Conservation (phyloP, 1,140 invertebrate genomes). For the Platyscapa corneri region DNA sequence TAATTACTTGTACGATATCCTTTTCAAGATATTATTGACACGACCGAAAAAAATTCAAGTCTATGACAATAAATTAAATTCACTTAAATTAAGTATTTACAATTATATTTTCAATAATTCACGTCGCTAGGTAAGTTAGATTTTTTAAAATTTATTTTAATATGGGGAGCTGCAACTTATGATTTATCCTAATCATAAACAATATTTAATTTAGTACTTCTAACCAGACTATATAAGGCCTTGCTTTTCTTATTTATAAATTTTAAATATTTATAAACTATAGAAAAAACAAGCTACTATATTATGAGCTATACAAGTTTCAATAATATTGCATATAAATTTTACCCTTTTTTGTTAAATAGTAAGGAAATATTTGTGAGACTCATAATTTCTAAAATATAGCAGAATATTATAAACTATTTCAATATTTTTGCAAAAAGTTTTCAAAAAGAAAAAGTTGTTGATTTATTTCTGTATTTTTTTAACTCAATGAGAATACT, state of each 20-base stretch:
- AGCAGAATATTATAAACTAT: neutral
- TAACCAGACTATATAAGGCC: neutral
- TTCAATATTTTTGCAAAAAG: neutral
- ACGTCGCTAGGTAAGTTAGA: neutral
- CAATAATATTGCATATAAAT: neutral
- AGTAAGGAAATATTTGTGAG: slow-evolving; percentile 11
- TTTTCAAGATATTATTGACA: neutral
- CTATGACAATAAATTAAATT: slow-evolving; percentile 28
- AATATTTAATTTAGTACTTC: neutral
- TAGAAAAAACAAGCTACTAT: neutral
- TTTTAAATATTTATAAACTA: neutral
- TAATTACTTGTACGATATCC: slow-evolving; percentile 13
- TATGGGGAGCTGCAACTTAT: neutral
- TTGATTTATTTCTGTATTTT: neutral
- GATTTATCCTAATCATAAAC: neutral
- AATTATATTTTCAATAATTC: slow-evolving; percentile 44
- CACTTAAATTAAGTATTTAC: slow-evolving; percentile 59
- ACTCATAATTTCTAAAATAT: slow-evolving; percentile 18
- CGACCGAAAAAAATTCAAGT: neutral
- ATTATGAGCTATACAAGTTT: neutral
- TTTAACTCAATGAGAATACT: slow-evolving; percentile 14
- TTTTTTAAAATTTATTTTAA: neutral
- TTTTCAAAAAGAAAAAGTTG: neutral
- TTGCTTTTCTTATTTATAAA: neutral
- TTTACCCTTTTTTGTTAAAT: neutral